Conservation (phyloP, 2,797 vertebrate species). For the Hippopotamyrus pictus region DNA sequence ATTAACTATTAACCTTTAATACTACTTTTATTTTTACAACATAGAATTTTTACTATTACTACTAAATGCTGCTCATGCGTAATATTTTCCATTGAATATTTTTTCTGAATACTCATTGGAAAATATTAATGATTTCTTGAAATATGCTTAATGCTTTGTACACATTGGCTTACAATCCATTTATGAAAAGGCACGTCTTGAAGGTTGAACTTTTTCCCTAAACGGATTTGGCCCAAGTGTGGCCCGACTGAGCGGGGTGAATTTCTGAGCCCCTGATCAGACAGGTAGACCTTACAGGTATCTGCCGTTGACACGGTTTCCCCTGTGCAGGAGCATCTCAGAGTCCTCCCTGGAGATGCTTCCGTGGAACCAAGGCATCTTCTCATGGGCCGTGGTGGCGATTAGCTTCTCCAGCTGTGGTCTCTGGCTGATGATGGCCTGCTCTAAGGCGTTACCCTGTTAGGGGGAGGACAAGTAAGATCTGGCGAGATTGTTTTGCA, state of each 20-base stretch:
- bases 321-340: slow-evolving; percentile 70
- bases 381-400: slow-evolving; percentile 87
- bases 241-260: background rate
- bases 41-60: background rate
- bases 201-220: background rate
- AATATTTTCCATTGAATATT: background rate
- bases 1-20: background rate
- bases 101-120: background rate
- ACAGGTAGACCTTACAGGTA: slow-evolving; percentile 75
- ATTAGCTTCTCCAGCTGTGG: slow-evolving; percentile 92
- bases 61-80: background rate
- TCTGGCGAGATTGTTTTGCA: background rate
- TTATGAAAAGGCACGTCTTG: background rate
- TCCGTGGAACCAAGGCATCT: slow-evolving; percentile 95
- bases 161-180: background rate
- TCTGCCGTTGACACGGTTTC: slow-evolving; percentile 71
- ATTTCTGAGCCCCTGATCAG: background rate
- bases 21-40: background rate
- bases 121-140: background rate
- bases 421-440: slow-evolving; percentile 94
- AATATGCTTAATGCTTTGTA: background rate
- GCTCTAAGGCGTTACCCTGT: slow-evolving; percentile 84
- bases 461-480: background rate
- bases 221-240: background rate
- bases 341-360: slow-evolving; percentile 76